Conservation (phyloP, 2,113 vertebrate genomes). For the Laticauda colubrina region DNA sequence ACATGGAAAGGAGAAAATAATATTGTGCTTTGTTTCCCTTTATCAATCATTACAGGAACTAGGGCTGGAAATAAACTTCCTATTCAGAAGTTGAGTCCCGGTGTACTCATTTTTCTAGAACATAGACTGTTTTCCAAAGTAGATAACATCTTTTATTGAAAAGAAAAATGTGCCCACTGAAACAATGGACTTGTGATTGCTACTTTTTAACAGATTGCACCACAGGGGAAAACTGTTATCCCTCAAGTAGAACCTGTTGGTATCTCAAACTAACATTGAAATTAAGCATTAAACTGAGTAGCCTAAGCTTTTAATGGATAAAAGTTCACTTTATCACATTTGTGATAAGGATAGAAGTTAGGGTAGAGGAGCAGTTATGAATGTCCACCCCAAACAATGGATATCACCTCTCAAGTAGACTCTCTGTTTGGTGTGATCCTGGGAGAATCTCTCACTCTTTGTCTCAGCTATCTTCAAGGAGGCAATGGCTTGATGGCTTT, state of each 20-base stretch:
- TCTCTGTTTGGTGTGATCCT: background rate
- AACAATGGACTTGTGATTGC: background rate
- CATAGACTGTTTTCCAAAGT: background rate
- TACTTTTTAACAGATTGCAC: background rate
- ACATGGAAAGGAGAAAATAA: background rate
- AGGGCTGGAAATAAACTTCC: background rate
- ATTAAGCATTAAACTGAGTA: background rate
- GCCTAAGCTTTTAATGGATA: background rate
- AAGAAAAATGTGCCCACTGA: background rate
- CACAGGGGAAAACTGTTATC: background rate
- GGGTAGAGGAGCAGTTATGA: background rate
- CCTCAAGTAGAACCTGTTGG: background rate
- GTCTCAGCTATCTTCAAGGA: background rate
- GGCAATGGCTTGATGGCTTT: background rate
- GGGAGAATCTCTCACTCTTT: background rate
- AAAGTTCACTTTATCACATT: background rate
- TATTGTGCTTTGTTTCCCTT: constrained; percentile 2
- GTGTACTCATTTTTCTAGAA: background rate
- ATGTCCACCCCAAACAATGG: background rate
- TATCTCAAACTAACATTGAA: background rate
- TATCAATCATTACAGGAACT: background rate
- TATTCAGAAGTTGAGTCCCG: background rate
- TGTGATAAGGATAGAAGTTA: background rate
- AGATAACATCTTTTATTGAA: background rate
- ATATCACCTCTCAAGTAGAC: background rate